phyloP scores from a whole-genome alignment of 2,113 vertebrate genomes.

The Oreochromis tanganicae region DNA sequence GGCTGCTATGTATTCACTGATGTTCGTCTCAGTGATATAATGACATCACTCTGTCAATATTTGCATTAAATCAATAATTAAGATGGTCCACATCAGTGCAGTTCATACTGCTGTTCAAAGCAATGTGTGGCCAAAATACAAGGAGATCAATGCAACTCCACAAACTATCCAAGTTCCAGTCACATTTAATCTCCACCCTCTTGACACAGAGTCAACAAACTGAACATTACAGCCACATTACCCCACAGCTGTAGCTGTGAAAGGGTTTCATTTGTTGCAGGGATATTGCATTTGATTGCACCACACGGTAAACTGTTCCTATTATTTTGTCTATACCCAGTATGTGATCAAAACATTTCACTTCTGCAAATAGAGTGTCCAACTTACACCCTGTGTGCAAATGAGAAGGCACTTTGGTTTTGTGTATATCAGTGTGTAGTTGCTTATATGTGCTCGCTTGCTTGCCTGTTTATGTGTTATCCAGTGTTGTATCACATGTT shows the following conservation, averaged over 20 bases:
- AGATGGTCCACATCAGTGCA: neutral
- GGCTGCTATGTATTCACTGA: neutral
- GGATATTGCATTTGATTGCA: neutral
- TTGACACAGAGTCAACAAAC: neutral
- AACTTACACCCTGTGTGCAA: neutral
- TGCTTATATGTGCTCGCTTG: neutral
- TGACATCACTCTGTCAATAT: neutral
- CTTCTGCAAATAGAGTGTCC: neutral
- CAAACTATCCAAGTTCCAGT: neutral
- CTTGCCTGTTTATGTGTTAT: neutral
- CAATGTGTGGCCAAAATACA: neutral
- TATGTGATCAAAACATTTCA: neutral
- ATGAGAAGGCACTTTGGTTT: neutral
- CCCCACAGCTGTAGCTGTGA: neutral
- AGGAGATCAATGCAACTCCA: neutral
- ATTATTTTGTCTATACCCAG: neutral
- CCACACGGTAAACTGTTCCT: neutral
- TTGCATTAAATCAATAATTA: neutral
- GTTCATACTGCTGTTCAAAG: neutral
- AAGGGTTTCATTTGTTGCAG: neutral
- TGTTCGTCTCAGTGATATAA: neutral
- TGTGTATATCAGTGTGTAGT: neutral
- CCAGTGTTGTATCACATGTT: constrained; percentile 1
- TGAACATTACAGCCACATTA: neutral
- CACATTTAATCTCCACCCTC: neutral